Percentiles rank a stretch among this genome's conserved stretches.
Evolutionary conservation across 2,888 invertebrate species (phyloP).

Genomic region (Eupithecia vulgata): DNA sequence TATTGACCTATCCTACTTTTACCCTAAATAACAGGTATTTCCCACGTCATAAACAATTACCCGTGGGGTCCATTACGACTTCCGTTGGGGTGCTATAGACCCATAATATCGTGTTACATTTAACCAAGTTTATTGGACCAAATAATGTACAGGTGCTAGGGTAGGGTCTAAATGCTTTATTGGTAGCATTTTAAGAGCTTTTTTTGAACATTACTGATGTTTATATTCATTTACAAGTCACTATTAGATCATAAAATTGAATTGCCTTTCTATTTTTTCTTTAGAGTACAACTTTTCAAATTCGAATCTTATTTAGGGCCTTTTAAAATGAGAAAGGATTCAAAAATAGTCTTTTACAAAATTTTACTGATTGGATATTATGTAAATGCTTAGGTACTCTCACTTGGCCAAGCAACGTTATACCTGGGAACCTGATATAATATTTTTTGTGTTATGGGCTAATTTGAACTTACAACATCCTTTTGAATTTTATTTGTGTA

Average conservation of each 20-base stretch:
- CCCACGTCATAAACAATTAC: conserved; percentile 44
- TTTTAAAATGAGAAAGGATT: background rate
- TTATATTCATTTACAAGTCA: conserved; percentile 11
- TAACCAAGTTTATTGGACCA: conserved; percentile 26
- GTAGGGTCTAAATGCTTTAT: conserved; percentile 17
- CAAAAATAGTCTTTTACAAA: background rate
- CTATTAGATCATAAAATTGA: conserved; percentile 8
- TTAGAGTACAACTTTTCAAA: background rate
- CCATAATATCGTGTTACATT: conserved; percentile 23
- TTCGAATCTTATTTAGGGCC: background rate
- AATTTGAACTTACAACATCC: background rate
- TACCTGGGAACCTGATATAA: too few species aligned
- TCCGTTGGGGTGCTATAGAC: conserved; percentile 36
- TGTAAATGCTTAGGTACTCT: background rate
- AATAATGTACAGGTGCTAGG: conserved; percentile 20
- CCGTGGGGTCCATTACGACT: conserved; percentile 38
- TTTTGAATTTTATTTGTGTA: background rate
- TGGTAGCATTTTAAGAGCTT: conserved; percentile 14
- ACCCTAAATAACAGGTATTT: conserved; percentile 41
- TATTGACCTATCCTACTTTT: conserved; percentile 18
- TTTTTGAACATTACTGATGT: conserved; percentile 14
- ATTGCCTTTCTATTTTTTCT: background rate
- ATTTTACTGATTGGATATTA: background rate
- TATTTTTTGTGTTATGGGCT: background rate
- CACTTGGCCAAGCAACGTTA: too few species aligned